Evolutionary conservation across 2,113 vertebrate genomes (phyloP).

Genomic region (Aviceda subcristata): DNA sequence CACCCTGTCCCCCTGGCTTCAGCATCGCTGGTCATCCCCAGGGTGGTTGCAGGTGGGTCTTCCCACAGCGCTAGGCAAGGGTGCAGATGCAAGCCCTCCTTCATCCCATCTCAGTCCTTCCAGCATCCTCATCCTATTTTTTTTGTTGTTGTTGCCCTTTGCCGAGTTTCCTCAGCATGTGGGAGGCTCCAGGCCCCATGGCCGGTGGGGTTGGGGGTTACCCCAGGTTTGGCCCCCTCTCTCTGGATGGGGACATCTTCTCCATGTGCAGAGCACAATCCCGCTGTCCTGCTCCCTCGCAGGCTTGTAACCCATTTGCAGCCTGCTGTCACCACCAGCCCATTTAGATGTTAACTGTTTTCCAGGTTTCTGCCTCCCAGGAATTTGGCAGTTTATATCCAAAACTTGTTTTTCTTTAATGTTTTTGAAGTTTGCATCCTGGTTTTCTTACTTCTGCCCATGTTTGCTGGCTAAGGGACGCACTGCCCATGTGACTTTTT

Average conservation of each 20-base stretch:
- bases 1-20: not conserved
- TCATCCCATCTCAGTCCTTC: not conserved
- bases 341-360: not conserved
- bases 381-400: not conserved
- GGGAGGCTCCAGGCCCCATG: not conserved
- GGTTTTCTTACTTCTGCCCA: fast-evolving
- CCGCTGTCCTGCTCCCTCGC: not conserved
- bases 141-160: not conserved
- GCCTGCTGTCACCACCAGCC: not conserved
- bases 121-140: fast-evolving
- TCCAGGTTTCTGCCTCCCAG: not conserved
- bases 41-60: not conserved
- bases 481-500: fast-evolving
- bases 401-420: not conserved
- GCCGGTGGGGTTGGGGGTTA: not conserved
- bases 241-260: not conserved
- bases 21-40: fast-evolving
- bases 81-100: fast-evolving
- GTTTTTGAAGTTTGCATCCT: not conserved
- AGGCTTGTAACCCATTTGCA: fast-evolving
- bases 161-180: fast-evolving
- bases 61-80: not conserved
- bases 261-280: not conserved
- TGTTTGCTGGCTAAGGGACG: not conserved
- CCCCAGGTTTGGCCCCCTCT: not conserved